A percentile compares a stretch with the other conserved stretches of the same genome.
Evolutionary conservation across 2,113 vertebrate species (phyloP).

Genomic region (Burhinus oedicnemus): DNA sequence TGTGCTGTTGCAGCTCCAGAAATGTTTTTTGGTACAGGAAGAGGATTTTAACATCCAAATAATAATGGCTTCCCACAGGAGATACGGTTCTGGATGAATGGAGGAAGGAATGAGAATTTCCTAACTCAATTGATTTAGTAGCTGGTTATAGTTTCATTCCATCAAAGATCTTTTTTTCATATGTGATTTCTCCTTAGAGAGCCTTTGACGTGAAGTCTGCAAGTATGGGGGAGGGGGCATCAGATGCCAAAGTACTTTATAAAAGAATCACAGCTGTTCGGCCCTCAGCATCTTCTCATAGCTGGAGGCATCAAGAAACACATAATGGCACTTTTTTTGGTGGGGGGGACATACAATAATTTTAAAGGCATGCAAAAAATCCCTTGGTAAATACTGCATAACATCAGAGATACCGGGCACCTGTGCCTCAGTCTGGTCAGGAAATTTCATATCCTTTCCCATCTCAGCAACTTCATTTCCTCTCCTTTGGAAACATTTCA

Average conservation of each 20-base stretch:
- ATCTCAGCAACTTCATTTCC: slow-evolving; percentile 81
- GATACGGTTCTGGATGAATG: slow-evolving; percentile 61
- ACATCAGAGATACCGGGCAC: slow-evolving; percentile 80
- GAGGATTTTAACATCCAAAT: slow-evolving; percentile 68
- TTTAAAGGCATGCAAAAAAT: slow-evolving; percentile 64
- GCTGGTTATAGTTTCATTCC: slow-evolving; percentile 65
- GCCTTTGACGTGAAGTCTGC: slow-evolving; percentile 28
- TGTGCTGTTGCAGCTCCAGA: slow-evolving; percentile 40
- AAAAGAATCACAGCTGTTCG: slow-evolving; percentile 82
- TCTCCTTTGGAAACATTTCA: slow-evolving; percentile 76
- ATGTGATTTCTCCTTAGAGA: slow-evolving; percentile 67
- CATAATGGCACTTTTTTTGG: slow-evolving; percentile 63
- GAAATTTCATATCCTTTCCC: slow-evolving; percentile 88
- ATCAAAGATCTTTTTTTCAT: slow-evolving; percentile 72
- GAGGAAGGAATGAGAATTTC: slow-evolving; percentile 65
- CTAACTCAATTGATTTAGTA: slow-evolving; percentile 66
- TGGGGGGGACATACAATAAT: background rate
- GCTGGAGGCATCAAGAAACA: slow-evolving; percentile 71
- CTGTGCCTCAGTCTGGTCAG: slow-evolving; percentile 82
- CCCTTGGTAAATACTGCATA: slow-evolving; percentile 80
- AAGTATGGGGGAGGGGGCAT: slow-evolving; percentile 57
- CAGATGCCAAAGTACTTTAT: slow-evolving; percentile 76
- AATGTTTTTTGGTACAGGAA: slow-evolving; percentile 64
- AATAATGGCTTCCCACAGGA: slow-evolving; percentile 70
- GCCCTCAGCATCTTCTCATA: slow-evolving; percentile 75